phyloP scores from a whole-genome alignment of 2,797 vertebrate genomes.

The Poecile montanus region DNA sequence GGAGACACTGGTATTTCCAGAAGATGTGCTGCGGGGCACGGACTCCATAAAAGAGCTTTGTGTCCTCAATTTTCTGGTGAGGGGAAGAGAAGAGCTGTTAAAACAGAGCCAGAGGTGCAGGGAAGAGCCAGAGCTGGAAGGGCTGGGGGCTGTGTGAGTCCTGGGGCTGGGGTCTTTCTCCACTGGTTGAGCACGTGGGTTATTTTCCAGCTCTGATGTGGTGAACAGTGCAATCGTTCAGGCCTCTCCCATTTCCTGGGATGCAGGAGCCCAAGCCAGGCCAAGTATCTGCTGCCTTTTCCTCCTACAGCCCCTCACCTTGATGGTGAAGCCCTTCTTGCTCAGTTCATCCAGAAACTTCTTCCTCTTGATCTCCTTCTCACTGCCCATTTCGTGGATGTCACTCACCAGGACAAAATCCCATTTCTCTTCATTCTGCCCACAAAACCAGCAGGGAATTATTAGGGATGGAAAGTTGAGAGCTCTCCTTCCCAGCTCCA shows the following conservation, averaged over 20 bases:
- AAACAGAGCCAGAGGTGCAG: background rate
- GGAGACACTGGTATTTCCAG: constrained; percentile 82
- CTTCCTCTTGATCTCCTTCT: constrained; percentile 70
- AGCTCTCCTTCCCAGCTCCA: background rate
- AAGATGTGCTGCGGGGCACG: constrained; percentile 81
- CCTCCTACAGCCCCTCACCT: constrained; percentile 73
- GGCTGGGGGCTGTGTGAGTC: background rate
- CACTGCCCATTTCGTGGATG: background rate
- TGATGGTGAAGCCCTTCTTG: constrained; percentile 82
- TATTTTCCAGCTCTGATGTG: background rate
- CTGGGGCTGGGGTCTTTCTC: background rate
- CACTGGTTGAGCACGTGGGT: no score
- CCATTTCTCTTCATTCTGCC: constrained; percentile 63
- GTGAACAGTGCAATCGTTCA: background rate
- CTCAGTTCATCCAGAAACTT: constrained; percentile 80
- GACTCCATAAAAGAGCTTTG: constrained; percentile 86
- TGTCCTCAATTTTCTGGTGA: constrained; percentile 63
- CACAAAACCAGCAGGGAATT: background rate
- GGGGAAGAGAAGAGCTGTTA: background rate
- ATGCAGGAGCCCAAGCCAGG: background rate
- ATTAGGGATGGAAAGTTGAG: background rate
- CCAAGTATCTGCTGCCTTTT: background rate
- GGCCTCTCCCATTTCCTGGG: background rate
- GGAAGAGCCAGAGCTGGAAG: background rate
- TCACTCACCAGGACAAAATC: constrained; percentile 89